Percentiles rank a stretch among this genome's conserved stretches.
Conservation (phyloP, 2,113 vertebrate species). For the Engystomops pustulosus region DNA sequence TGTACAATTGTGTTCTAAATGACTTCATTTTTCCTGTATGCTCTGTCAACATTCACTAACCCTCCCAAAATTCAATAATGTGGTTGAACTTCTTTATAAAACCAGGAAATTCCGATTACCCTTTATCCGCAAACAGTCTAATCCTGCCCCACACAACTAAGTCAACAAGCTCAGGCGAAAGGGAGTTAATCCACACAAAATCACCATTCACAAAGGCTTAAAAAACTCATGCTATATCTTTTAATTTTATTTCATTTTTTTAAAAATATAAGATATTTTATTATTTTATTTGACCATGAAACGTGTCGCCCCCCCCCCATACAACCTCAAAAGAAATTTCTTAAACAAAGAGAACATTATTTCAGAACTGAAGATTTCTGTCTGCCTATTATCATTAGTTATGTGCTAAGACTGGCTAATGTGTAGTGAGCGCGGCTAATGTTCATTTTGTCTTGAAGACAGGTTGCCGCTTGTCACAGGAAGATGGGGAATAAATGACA, state of each 20-base stretch:
- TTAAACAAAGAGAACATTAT: slow-evolving; percentile 91
- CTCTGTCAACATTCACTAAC: slow-evolving; percentile 40
- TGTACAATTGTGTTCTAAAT: slow-evolving; percentile 51
- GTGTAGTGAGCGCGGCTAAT: slow-evolving; percentile 97
- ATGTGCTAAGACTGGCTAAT: slow-evolving; percentile 87
- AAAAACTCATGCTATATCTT: neutral
- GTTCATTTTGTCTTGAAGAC: slow-evolving; percentile 96
- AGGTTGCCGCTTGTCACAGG: slow-evolving; percentile 97
- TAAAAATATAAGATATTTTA: slow-evolving; percentile 11
- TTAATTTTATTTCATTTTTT: too few species aligned
- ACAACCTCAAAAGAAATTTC: slow-evolving; percentile 84
- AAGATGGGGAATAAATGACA: slow-evolving; percentile 96
- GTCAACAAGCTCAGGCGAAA: slow-evolving; percentile 20
- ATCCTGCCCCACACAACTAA: slow-evolving; percentile 30
- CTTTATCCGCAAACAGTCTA: slow-evolving; percentile 50
- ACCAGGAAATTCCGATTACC: slow-evolving; percentile 47
- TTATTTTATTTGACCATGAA: slow-evolving; percentile 71
- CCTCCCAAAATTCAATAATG: slow-evolving; percentile 50
- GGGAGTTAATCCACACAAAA: slow-evolving; percentile 18
- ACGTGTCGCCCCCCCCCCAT: slow-evolving; percentile 69
- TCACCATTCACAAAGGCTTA: neutral
- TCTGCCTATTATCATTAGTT: slow-evolving; percentile 91
- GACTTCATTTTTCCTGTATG: slow-evolving; percentile 58
- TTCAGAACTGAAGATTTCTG: slow-evolving; percentile 91
- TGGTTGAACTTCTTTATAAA: slow-evolving; percentile 42